Conservation (phyloP, 2,113 vertebrate genomes). For the Podocnemis expansa region DNA sequence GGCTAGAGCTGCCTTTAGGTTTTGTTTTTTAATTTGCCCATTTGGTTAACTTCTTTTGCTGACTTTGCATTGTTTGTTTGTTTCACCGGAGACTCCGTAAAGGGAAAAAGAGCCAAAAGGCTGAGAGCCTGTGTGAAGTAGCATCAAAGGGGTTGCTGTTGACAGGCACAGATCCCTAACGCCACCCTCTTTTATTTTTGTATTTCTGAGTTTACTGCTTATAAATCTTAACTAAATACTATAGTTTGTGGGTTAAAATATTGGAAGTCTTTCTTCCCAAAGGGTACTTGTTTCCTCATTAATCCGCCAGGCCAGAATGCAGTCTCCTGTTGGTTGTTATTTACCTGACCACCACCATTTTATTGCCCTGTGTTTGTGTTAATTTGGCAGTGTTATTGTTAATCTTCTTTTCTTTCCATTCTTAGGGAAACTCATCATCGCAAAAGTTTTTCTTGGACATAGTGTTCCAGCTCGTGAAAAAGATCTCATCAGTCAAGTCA, state of each 20-base stretch:
- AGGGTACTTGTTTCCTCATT: background rate
- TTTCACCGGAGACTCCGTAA: background rate
- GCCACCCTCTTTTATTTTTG: background rate
- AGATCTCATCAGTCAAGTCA: conserved; percentile 63
- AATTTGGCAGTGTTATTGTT: background rate
- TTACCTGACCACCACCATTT: background rate
- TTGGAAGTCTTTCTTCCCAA: background rate
- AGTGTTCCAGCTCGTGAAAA: conserved; percentile 70
- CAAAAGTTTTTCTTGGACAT: conserved; percentile 84
- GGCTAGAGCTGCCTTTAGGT: background rate
- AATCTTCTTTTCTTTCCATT: conserved; percentile 7
- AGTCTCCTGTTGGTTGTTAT: background rate
- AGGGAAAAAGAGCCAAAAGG: background rate
- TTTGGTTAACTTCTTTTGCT: background rate
- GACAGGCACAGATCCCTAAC: background rate
- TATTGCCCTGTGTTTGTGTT: background rate
- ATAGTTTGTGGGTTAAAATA: background rate
- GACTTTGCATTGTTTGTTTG: background rate
- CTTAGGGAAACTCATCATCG: conserved; percentile 81
- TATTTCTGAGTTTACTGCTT: background rate
- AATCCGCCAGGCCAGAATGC: background rate
- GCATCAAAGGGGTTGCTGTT: background rate
- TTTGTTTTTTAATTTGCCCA: background rate
- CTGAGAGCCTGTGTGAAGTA: background rate
- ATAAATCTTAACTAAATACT: background rate